Base-by-base conservation (phyloP, 2,888 invertebrate genomes). In the Cheilosia vulpina region DNA sequence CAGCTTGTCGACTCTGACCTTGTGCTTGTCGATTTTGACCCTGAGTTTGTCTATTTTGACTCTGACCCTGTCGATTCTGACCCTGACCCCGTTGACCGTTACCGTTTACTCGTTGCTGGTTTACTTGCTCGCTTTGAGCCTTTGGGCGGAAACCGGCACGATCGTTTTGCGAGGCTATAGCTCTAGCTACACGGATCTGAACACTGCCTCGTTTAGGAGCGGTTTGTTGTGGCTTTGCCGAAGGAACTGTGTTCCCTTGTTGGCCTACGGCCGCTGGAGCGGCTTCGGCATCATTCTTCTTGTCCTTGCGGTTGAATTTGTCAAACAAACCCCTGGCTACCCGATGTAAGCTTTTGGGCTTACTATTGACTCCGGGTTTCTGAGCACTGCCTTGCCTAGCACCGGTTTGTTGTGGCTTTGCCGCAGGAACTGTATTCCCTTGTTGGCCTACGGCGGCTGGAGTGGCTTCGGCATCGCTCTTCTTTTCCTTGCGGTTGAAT, bases 1-100 rank as follows among this genome's bases (percentile, higher is more conserved):
- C 7, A 31, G 7, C 31, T 31, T 31, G 31, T 9, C 57, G 27
- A 9, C 15, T 7, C 15, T 50, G 47, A 1, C 17, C 24, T 27
- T 27, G 27, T 27, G 31, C 7, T 31, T 31, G 31, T 9, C 45
- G 27, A 9, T 21, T 13, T n/a, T 50, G 47, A 0, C 24, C 47
- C 6, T 71, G 57, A 38, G 27, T 21, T n/a, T 68, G 53, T 41
- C 55, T 19, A 17, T 34, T 43, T 24, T 71, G 60, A 34, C 60
- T 27, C n/a, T 58, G 41, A 3, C 41, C 53, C 15, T 53, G 21
- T 34, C 27, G n/a, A 47, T 47, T 38, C 21, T 58, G 34, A 7
- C 57, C 38, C 21, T 58, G 19, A 6, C 53, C 15, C 2, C 13
- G 31, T 53, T 1, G 15, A 27, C 53, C n/a, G 27, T 53, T n/a